phyloP scores from a whole-genome alignment of 2,888 invertebrate genomes.

The Torymus aiolomorphi region DNA sequence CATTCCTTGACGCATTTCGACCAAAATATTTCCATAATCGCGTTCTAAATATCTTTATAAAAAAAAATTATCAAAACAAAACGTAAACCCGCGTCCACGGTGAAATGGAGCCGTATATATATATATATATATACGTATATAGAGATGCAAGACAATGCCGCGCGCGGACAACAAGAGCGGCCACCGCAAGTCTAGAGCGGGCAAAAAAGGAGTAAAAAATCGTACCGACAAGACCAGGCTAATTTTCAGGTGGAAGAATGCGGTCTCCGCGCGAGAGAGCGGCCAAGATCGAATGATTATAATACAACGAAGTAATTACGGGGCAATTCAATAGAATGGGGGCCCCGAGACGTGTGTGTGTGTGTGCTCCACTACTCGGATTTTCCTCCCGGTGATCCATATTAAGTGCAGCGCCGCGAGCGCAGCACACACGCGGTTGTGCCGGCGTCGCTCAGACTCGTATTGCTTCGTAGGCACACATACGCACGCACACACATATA shows the following conservation, averaged over 20 bases:
- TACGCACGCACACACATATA: neutral
- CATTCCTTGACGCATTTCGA: no score
- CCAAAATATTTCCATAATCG: no score
- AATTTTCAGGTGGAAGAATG: conserved; percentile 52
- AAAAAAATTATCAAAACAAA: no score
- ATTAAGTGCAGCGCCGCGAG: conserved; percentile 40
- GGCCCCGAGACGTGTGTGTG: neutral
- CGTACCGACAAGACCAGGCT: conserved; percentile 13
- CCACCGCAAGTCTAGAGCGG: neutral
- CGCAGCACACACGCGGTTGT: neutral
- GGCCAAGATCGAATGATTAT: conserved; percentile 51
- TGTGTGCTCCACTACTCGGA: neutral
- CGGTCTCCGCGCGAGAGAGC: neutral
- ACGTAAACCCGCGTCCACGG: no score
- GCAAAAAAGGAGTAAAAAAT: conserved; percentile 3
- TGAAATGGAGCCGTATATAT: no score
- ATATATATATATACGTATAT: no score
- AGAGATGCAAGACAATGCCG: no score
- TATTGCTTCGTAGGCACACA: neutral
- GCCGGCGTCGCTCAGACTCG: no score
- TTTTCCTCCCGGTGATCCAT: conserved; percentile 50
- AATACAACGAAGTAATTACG: conserved; percentile 55
- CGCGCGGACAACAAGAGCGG: no score
- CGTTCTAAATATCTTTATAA: no score
- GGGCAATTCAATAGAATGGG: conserved; percentile 51